phyloP scores from a whole-genome alignment of 2,888 invertebrate genomes.

The Latrodectus hesperus region DNA sequence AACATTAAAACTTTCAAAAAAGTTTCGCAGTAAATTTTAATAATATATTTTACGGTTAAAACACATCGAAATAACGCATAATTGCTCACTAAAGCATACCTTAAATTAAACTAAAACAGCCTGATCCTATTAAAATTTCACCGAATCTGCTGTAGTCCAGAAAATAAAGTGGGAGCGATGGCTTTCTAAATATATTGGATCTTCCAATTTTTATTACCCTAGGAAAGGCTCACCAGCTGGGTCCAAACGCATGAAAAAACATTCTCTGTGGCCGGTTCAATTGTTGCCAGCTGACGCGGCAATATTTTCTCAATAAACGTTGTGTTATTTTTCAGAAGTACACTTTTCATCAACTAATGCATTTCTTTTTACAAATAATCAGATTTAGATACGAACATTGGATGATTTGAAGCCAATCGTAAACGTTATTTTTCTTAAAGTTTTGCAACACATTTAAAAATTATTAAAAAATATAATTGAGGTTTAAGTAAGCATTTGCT shows the following conservation, averaged over 20 bases:
- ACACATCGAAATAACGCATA: neutral
- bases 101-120: neutral
- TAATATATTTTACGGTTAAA: neutral
- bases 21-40: neutral
- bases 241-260: constrained; percentile 3
- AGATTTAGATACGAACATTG: too few species aligned
- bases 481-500: too few species aligned
- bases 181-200: constrained; percentile 14
- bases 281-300: constrained; percentile 4
- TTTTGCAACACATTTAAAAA: too few species aligned
- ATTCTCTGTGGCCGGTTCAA: neutral
- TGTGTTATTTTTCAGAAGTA: neutral
- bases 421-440: too few species aligned
- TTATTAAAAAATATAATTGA: too few species aligned
- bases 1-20: neutral
- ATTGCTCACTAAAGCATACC: neutral
- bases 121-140: constrained; percentile 1
- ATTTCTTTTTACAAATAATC: too few species aligned
- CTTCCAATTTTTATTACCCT: constrained; percentile 30
- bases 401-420: too few species aligned
- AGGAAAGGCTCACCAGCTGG: constrained; percentile 26
- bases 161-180: neutral
- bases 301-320: constrained; percentile 19
- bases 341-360: neutral
- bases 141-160: neutral